Base-by-base conservation (phyloP, 2,888 invertebrate species). In the Drosophila mercatorum region DNA sequence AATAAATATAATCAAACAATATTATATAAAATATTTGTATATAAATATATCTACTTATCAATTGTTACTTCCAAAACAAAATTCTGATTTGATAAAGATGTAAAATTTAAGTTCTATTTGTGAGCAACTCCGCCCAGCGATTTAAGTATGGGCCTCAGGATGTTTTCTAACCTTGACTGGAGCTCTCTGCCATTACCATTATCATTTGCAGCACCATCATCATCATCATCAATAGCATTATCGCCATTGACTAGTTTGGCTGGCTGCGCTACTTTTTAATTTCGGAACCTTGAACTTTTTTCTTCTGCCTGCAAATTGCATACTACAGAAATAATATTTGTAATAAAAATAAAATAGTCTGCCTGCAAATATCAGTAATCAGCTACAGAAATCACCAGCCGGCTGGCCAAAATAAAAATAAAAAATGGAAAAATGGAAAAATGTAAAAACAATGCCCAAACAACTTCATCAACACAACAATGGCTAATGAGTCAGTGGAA, bases 391-490 rank as follows among this genome's bases (percentile, higher is more conserved):
- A 84, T 84, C 84, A 68, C 76, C 87, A 83, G 57, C 83, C 68
- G 78, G 70, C 65, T 86, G 77, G 69, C 63, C 71, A 57, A 72
- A 67, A 69, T 67, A 59, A 43, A 55, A 63, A 44, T 59, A 59
- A 73, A 59, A 69, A 64, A 2, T 5, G 5, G 17, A 17, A 28
- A 60, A 47, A 55, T 56, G 3, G 8, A 47, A 68, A 62, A 66
- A 49, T 63, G 40, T 28, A 31, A 61, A 58, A 38, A 51, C 28
- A 64, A 59, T 22, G 44, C 72, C 55, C 71, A 78, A 84, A 84
- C 89, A 84, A 84, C 84, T 84, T 84, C 81, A 84, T 84, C 78
- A 76, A 70, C 79, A 72, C 79, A 87, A 84, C 84, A 84, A 84
- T 84, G 89, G 77, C 72, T 84, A 84, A 84, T 84, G 84, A 84